Percentiles rank a stretch among this genome's conserved stretches.
These are phyloP conservation scores for Fulmarus glacialis DNA, from an alignment of 2,113 vertebrate genomes.

Conservation along the genomic window DNA sequence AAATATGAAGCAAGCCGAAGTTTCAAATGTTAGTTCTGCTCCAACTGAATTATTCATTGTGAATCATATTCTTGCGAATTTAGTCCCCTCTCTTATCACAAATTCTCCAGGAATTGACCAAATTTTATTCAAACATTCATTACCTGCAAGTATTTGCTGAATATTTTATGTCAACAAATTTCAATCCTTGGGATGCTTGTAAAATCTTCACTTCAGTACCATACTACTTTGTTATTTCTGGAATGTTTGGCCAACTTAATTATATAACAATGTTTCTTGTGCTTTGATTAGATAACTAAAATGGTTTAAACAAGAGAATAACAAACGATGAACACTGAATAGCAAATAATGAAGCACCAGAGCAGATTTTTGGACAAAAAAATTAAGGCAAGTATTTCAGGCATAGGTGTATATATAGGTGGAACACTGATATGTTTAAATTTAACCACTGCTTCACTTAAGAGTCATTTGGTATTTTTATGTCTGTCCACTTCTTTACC, in stretches of 20 bases:
- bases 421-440: background rate
- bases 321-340: background rate
- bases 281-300: background rate
- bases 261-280: background rate
- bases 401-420: no score
- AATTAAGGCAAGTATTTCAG: background rate
- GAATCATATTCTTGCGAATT: background rate
- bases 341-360: background rate
- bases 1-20: background rate
- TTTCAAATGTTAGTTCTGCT: background rate
- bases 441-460: background rate
- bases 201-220: background rate
- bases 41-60: background rate
- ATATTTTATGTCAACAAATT: constrained; percentile 27
- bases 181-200: background rate
- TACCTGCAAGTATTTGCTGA: constrained; percentile 17
- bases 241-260: background rate
- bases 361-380: background rate
- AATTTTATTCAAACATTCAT: constrained; percentile 38
- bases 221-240: background rate
- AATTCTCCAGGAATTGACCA: background rate
- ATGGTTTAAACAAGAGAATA: background rate
- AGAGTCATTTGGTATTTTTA: background rate
- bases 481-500: background rate
- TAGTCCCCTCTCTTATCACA: background rate